These are phyloP conservation scores for Drosophila rufa DNA, from an alignment of 1,140 invertebrate species.

Conservation along the genomic window DNA sequence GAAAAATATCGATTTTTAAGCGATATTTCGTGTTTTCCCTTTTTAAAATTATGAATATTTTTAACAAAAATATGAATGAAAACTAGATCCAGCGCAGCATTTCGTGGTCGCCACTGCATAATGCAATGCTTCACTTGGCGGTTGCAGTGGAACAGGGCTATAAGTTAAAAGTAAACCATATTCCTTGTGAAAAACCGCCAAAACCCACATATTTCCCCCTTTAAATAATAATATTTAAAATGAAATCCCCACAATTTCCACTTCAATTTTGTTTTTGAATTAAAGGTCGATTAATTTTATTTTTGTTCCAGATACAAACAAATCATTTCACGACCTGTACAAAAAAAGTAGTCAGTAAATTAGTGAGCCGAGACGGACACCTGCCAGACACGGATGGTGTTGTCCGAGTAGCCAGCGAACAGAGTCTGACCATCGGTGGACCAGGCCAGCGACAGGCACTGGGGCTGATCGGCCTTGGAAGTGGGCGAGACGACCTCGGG, in stretches of 20 bases:
- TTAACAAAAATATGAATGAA: too few relatives aligned
- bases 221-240: neutral
- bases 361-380: slow-evolving; percentile 91
- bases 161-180: neutral
- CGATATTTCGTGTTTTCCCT: too few relatives aligned
- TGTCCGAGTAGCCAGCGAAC: slow-evolving; percentile 99
- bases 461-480: slow-evolving; percentile 94
- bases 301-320: slow-evolving; percentile 61
- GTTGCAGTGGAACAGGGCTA: too few relatives aligned
- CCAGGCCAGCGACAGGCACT: slow-evolving; percentile 99
- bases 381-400: slow-evolving; percentile 99
- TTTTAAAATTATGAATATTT: too few relatives aligned
- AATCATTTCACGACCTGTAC: slow-evolving; percentile 47
- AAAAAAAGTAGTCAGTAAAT: slow-evolving; percentile 46
- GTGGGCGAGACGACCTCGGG: slow-evolving; percentile 94
- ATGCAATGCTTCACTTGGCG: too few relatives aligned
- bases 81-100: too few relatives aligned
- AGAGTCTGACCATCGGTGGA: slow-evolving; percentile 99
- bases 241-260: neutral
- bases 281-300: slow-evolving; percentile 59
- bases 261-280: slow-evolving; percentile 9
- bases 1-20: too few relatives aligned
- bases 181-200: neutral
- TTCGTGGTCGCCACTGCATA: too few relatives aligned
- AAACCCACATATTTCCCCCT: neutral